Base-by-base conservation (phyloP, 1,140 invertebrate genomes). In the Geopemphigus sp. region DNA sequence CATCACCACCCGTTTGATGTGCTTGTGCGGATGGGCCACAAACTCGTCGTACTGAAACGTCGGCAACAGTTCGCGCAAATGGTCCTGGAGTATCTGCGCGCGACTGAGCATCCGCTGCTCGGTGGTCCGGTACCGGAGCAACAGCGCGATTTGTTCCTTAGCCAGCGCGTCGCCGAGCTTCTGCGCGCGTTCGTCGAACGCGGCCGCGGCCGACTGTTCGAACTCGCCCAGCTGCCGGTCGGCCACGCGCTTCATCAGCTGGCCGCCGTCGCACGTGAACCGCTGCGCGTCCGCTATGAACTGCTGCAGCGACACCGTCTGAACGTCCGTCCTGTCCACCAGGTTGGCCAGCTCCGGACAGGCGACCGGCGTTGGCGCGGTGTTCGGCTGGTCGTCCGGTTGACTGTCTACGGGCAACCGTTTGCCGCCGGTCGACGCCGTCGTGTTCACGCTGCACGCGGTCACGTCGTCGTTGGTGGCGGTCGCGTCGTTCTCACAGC, bases 1-100 rank as follows among this genome's bases (percentile, higher is more conserved):
- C 32, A 39, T 39, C 32, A 39, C 32, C 32, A 39, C 3, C 32
- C 32, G 32, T 39, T 8, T 39, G 32, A 73, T 17, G 26, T 74
- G 72, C 32, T 59, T 39, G 32, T 61, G 56, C n/a, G 57, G 57
- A 0, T 22, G 1, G 1, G 5, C 11, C 19, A 19, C 0, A 32
- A n/a, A 76, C 11, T 61, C 5, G 32, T 61, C 56, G 32, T 76
- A 76, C 29, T 45, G 73, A 5, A 76, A 76, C 22, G 57, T 61
- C 1, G 73, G 57, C 56, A 61, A 47, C 0, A 45, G 32, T 17
- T 61, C 73, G n/a, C 56, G 73, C 54, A 76, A n/a, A 32, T 76
- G 56, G 5, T 76, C 56, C n/a, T 45, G 56, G 3, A 76, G 56
- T 61, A 76, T 61, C 56, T 76, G 57, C 0, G 73, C 73, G 14